phyloP scores from a whole-genome alignment of 1,140 invertebrate species.

The Microplitis demolitor region DNA sequence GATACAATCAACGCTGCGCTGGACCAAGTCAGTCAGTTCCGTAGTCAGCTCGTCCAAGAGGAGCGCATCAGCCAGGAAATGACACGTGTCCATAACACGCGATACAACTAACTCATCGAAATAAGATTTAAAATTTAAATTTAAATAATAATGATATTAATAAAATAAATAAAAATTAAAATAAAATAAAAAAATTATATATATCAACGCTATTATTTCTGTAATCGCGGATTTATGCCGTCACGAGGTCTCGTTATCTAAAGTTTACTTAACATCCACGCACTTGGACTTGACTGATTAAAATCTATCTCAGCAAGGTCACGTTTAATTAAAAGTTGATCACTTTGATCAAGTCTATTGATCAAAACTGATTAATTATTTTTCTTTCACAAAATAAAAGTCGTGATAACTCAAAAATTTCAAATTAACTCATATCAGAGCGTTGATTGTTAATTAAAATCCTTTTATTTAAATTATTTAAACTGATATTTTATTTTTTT shows the following conservation, averaged over 20 bases:
- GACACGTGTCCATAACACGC: constrained; percentile 54
- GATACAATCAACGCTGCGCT: constrained; percentile 68
- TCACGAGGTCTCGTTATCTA: no score
- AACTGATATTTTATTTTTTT: no score
- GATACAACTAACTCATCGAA: constrained; percentile 47
- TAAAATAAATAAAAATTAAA: neutral
- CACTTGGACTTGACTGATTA: no score
- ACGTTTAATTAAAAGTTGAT: neutral
- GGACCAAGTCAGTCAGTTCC: constrained; percentile 74
- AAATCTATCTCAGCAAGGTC: neutral
- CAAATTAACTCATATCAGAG: no score
- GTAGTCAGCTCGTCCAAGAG: constrained; percentile 73
- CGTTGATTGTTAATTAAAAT: no score
- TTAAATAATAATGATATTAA: neutral
- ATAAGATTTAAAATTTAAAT: constrained; percentile 14
- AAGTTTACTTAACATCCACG: no score
- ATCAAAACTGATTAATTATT: neutral
- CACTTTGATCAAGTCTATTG: neutral
- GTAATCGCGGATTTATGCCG: neutral
- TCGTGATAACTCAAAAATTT: no score
- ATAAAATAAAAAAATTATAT: neutral
- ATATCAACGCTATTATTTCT: neutral
- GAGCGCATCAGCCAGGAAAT: constrained; percentile 70
- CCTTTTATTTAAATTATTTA: no score
- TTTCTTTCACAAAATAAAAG: neutral